These are phyloP conservation scores for Alcedo atthis DNA, from an alignment of 2,797 vertebrate genomes.

Conservation along the genomic window DNA sequence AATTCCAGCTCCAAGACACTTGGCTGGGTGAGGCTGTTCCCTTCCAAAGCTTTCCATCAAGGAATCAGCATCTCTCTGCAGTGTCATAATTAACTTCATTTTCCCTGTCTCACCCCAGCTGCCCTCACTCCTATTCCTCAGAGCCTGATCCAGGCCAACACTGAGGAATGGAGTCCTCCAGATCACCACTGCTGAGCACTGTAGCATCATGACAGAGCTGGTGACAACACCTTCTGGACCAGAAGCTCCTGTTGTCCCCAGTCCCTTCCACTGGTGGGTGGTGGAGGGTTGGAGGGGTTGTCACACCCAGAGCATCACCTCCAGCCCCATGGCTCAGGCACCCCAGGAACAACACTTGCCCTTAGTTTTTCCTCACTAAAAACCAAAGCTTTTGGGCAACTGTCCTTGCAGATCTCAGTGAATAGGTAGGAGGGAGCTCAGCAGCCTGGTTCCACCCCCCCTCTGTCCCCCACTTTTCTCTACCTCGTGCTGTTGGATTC, in stretches of 20 bases:
- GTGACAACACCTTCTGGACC: neutral
- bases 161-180: neutral
- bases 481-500: neutral
- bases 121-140: neutral
- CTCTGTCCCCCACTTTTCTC: neutral
- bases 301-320: neutral
- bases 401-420: neutral
- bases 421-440: neutral
- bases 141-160: neutral
- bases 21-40: neutral
- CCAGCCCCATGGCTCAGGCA: neutral
- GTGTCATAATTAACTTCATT: slow-evolving; percentile 25
- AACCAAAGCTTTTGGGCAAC: neutral
- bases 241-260: neutral
- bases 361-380: neutral
- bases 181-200: neutral
- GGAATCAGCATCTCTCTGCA: neutral
- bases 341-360: neutral
- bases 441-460: neutral
- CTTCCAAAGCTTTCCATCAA: slow-evolving; percentile 4
- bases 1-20: neutral
- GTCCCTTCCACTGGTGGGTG: neutral
- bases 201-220: rapidly evolving
- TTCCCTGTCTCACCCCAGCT: neutral
- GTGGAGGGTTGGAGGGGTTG: neutral